Percentiles rank a stretch among this genome's conserved stretches.
These are phyloP conservation scores for Tapirus terrestris DNA, from an alignment of 2,113 vertebrate species.

Conservation along the genomic window DNA sequence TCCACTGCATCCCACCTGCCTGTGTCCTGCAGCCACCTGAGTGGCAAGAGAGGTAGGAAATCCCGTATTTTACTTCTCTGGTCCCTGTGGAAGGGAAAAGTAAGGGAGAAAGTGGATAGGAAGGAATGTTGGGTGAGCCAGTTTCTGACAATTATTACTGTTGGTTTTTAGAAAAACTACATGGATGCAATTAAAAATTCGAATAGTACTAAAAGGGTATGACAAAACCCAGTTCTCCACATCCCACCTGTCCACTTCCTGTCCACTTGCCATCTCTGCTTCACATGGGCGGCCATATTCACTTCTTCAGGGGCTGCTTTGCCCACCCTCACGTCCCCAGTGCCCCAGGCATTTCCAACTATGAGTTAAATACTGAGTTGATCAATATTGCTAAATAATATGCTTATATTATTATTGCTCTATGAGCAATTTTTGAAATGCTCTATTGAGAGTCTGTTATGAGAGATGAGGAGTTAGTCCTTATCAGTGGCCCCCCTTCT, in stretches of 20 bases:
- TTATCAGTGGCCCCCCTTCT: not conserved
- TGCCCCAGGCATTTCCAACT: not conserved
- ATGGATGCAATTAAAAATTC: not conserved
- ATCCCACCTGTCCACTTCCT: too few species aligned
- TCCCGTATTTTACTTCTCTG: not conserved
- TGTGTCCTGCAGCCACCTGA: not conserved
- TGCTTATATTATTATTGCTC: not conserved
- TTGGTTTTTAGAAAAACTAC: not conserved
- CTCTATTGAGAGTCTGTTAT: not conserved
- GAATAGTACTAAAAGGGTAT: not conserved
- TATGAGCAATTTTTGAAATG: not conserved
- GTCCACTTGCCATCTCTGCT: not conserved
- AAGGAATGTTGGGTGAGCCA: not conserved
- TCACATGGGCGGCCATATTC: fast-evolving
- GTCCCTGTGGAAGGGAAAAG: not conserved
- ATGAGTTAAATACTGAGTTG: not conserved
- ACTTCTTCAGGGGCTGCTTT: not conserved
- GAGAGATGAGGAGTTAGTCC: not conserved
- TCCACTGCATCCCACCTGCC: not conserved
- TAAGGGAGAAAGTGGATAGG: not conserved
- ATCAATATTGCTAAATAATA: not conserved
- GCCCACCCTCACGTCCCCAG: not conserved
- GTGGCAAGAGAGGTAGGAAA: not conserved
- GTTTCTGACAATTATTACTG: not conserved
- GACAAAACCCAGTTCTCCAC: not conserved